A percentile compares a stretch with the other conserved stretches of the same genome.
These are phyloP conservation scores for Drosophila sp. DNA, from an alignment of 1,140 invertebrate genomes.

Conservation along the genomic window DNA sequence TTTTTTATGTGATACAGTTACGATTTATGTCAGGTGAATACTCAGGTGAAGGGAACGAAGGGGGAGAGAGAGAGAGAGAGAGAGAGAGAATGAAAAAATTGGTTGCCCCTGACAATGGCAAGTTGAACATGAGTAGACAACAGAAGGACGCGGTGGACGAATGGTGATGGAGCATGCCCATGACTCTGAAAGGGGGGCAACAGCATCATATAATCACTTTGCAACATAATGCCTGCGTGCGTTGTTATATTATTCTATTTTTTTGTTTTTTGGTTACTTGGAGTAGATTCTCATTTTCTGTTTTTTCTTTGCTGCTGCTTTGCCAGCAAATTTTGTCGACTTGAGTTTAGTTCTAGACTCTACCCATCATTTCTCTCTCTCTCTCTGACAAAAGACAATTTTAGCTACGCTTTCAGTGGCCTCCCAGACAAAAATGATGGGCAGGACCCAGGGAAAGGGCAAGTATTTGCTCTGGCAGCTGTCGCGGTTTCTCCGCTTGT, in stretches of 20 bases:
- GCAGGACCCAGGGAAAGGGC: slow-evolving; percentile 7
- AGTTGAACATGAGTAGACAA: slow-evolving; percentile 12
- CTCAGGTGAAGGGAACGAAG: slow-evolving; percentile 9
- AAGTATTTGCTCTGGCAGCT: slow-evolving; percentile 55
- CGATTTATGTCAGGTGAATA: slow-evolving; percentile 39
- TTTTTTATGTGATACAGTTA: slow-evolving; percentile 25
- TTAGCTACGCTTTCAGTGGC: neutral
- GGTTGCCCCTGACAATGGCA: slow-evolving; percentile 28
- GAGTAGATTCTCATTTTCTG: neutral
- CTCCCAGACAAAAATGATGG: neutral
- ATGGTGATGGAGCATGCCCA: slow-evolving; percentile 4
- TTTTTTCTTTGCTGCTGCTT: neutral
- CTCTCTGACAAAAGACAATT: too few species aligned
- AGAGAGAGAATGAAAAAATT: slow-evolving; percentile 18
- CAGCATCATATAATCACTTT: slow-evolving; percentile 60
- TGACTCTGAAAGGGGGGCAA: slow-evolving; percentile 10
- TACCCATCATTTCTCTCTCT: neutral
- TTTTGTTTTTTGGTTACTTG: slow-evolving; percentile 32
- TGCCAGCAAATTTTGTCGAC: slow-evolving; percentile 22
- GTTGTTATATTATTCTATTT: neutral
- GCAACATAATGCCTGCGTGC: slow-evolving; percentile 34
- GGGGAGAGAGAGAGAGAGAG: neutral
- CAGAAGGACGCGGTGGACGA: slow-evolving; percentile 9
- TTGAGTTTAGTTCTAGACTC: neutral
- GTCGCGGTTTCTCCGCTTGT: slow-evolving; percentile 47